Base-by-base conservation (phyloP, 2,888 invertebrate species). In the Idaea aversata region DNA sequence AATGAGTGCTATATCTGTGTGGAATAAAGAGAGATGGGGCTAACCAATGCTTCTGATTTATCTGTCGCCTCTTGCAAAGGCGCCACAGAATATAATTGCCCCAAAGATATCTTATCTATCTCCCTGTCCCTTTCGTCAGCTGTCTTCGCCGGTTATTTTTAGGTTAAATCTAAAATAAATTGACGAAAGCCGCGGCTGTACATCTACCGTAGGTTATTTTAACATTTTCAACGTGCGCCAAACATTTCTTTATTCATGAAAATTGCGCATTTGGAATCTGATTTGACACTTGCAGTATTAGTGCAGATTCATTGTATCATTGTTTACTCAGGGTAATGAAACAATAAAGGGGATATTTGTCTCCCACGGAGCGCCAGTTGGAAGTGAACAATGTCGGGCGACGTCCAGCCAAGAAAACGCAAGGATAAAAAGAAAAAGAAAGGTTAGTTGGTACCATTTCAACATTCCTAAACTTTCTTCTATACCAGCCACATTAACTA, bases 361-460 rank as follows among this genome's bases (percentile, higher is more conserved):
- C 89, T 90, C 91, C 82, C 84, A 70, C 79, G 76, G 83, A 86
- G 90, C 87, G 89, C 85, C 88, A 89, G 87, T 81, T 81, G 73
- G 77, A 79, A 84, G 76, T 82, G 78, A 88, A 94, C 88, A 88
- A 97, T 97, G 97, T 97, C 97, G 86, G 97, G 97, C 79, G 97
- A 97, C 93, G 96, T 96, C 79, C 97, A 97, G 89, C 96, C 97
- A 83, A 95, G 96, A 83, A 97, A 96, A 91, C 95, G 97, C 78
- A 97, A 96, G 91, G 97, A 97, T 86, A 97, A 97, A 89, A 95
- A 95, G 87, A 95, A 95, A 85, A 96, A 95, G 91, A 97, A 96
- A 95, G 96, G 97, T 97, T 94, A 61, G 59, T 16, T 25, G 58
- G 0, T 63, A 16, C 16, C 59, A 38, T 34, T 59, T n/a, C 60